Evolutionary conservation across 2,113 vertebrate species (phyloP).

Genomic region (Syngnathus floridae): DNA sequence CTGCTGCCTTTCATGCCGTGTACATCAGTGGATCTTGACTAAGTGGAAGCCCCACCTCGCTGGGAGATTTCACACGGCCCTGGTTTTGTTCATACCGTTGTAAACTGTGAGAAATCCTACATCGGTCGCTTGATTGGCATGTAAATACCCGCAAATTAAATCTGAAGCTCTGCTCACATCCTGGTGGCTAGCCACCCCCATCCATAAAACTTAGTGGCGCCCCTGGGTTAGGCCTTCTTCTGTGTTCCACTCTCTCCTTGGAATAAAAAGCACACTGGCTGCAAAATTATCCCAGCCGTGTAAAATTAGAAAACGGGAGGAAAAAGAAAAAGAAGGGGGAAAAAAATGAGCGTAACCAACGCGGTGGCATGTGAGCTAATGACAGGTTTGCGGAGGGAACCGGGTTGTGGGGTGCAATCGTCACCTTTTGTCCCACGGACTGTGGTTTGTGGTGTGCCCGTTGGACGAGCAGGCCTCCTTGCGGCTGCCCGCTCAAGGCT

Average conservation of each 20-base stretch:
- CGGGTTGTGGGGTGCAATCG: conserved; percentile 40
- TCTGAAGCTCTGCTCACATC: too few species aligned
- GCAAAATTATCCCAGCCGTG: conserved; percentile 60
- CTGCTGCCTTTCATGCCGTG: conserved; percentile 20
- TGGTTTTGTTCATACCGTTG: not conserved
- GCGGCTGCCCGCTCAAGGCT: conserved; percentile 26
- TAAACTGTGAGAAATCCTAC: too few species aligned
- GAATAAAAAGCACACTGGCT: conserved; percentile 49
- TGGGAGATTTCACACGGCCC: not conserved
- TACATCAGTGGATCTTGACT: conserved; percentile 8
- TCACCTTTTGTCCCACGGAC: conserved; percentile 41
- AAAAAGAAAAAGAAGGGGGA: conserved; percentile 10
- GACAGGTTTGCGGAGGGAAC: conserved; percentile 51
- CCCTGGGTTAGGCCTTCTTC: conserved; percentile 1
- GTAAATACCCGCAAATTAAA: not conserved
- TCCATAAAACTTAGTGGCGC: too few species aligned
- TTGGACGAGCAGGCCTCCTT: conserved; percentile 30
- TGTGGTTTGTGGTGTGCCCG: conserved; percentile 28
- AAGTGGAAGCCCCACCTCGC: not conserved
- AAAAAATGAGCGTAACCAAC: conserved; percentile 35
- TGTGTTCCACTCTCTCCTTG: conserved; percentile 30
- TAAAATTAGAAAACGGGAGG: conserved; percentile 58
- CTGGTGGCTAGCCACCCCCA: too few species aligned
- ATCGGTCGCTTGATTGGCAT: too few species aligned
- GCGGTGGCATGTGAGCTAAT: conserved; percentile 57